Evolutionary conservation across 2,113 vertebrate species (phyloP).

Genomic region (Puffinus mauretanicus): DNA sequence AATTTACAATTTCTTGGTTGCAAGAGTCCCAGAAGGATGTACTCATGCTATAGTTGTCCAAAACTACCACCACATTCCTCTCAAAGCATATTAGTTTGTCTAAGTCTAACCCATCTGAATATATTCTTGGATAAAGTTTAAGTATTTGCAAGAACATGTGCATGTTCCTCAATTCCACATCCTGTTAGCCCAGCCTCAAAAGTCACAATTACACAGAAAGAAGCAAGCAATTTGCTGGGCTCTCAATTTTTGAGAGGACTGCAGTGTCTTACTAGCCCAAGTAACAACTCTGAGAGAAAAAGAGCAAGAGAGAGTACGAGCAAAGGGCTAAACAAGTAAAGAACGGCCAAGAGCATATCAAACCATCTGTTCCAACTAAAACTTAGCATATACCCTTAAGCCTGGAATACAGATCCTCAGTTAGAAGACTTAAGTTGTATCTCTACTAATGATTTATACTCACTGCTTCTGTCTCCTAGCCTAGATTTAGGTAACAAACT

Average conservation of each 20-base stretch:
- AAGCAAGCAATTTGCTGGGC: not conserved
- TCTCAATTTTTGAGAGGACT: not conserved
- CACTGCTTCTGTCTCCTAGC: not conserved
- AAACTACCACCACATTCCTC: not conserved
- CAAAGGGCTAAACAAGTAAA: not conserved
- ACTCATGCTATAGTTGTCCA: not conserved
- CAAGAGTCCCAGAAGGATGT: not conserved
- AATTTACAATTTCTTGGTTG: not conserved
- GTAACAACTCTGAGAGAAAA: not conserved
- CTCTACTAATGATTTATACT: not conserved
- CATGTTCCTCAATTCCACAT: not conserved
- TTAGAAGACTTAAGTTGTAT: not conserved
- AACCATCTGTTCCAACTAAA: not conserved
- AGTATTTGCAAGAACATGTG: not conserved
- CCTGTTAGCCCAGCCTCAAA: not conserved
- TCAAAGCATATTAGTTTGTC: not conserved
- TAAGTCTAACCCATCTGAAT: not conserved
- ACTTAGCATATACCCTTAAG: not conserved
- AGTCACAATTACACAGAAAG: not conserved
- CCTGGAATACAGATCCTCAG: not conserved
- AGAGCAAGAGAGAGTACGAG: not conserved
- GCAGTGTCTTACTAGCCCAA: not conserved
- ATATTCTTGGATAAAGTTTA: not conserved
- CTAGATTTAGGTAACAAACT: not conserved
- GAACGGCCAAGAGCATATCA: not conserved